Evolutionary conservation across 2,113 vertebrate species (phyloP), one percentile per base, ranked within the genome.

Genomic region (Cynopterus brachyotis): DNA sequence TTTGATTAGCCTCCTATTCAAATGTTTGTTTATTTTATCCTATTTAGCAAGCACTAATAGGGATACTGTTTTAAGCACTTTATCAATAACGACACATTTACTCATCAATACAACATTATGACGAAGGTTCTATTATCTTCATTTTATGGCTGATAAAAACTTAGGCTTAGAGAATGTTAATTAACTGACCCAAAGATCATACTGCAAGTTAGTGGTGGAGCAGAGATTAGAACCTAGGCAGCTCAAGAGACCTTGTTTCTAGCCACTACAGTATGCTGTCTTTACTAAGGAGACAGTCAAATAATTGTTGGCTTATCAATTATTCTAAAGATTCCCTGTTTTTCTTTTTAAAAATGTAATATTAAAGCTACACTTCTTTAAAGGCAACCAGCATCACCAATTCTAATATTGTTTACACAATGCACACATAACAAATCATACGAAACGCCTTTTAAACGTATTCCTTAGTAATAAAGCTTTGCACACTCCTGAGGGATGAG

Each of bases 391-490:
- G 12, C 11, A 89, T 35, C 59, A 91, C 16, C 35, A 28, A 79
- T 35, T 13, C 40, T 95, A 60, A 72, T 30, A 85, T 93, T 92
- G 60, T 81, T 93, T 89, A 94, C 32, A 95, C 30, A 60, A 85
- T 59, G 59, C 28, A 91, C 64, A 47, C 5, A 62, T 93, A 79
- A 64, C 22, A 59, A 73, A 93, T 64, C 53, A 73, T 2, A 32
- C 16, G 8, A 69, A 30, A 66, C 30, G 16, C n/a, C 64, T 73
- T 96, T 86, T 91, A 40, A 89, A 60, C 30, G 89, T 13, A 93
- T 55, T 90, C 24, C 53, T 93, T 89, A 93, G 28, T 57, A 93
- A 94, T 81, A 93, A 72, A 87, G 40, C 28, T 79, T 86, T 64
- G 5, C n/a, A 72, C 13, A 72, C 3, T 62, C 22, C 78, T 80